These are phyloP conservation scores for Otolemur crassicaudatus DNA, from an alignment of 2,797 vertebrate species.

Conservation along the genomic window DNA sequence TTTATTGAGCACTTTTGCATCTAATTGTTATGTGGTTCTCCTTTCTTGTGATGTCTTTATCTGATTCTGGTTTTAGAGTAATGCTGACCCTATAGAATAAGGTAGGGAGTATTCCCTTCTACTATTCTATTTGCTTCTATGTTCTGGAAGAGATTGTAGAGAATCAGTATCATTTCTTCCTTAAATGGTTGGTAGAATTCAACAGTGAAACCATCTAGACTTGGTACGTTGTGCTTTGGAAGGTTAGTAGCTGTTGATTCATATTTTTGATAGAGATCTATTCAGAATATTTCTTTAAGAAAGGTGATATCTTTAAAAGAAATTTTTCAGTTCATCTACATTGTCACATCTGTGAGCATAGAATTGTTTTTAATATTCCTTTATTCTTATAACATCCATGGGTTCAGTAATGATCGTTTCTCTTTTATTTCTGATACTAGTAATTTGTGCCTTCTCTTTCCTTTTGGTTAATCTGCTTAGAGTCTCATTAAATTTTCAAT, in stretches of 20 bases:
- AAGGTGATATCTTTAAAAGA: neutral
- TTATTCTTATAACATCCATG: neutral
- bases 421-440: neutral
- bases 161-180: neutral
- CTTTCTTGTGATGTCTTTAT: neutral
- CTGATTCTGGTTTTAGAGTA: neutral
- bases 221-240: neutral
- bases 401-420: neutral
- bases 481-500: neutral
- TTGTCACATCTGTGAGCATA: neutral
- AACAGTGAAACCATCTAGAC: neutral
- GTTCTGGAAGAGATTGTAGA: neutral
- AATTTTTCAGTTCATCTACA: neutral
- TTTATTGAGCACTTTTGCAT: neutral
- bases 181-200: neutral
- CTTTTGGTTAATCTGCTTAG: neutral
- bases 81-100: neutral
- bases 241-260: neutral
- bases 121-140: neutral
- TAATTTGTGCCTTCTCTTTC: neutral
- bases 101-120: neutral
- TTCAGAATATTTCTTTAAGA: neutral
- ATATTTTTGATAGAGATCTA: neutral
- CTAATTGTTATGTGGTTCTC: neutral
- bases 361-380: neutral